Conservation (phyloP, 2,888 invertebrate genomes). For the Parascotia fuliginaria region DNA sequence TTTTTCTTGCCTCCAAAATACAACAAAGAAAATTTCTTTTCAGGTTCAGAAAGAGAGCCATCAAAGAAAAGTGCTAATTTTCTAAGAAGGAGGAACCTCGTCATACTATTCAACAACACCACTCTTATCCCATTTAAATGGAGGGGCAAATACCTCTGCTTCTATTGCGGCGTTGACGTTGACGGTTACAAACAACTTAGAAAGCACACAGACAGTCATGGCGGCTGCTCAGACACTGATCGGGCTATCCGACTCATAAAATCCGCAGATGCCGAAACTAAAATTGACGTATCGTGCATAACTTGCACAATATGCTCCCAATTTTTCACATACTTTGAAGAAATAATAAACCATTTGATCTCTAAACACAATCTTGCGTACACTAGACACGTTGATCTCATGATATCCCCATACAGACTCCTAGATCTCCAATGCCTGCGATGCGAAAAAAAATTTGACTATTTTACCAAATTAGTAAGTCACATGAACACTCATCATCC, state of each 20-base stretch:
- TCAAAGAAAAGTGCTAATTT: conserved; percentile 49
- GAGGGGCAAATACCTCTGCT: conserved; percentile 72
- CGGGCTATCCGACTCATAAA: conserved; percentile 62
- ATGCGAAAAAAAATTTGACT: conserved; percentile 58
- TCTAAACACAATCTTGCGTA: conserved; percentile 61
- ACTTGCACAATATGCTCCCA: conserved; percentile 61
- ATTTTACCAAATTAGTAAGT: conserved; percentile 58
- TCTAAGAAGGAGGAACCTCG: conserved; percentile 58
- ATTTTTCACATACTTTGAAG: conserved; percentile 28
- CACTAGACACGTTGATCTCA: conserved; percentile 50
- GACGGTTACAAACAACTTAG: conserved; percentile 50
- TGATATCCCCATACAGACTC: conserved; percentile 59
- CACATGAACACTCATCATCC: conserved; percentile 66
- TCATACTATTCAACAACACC: conserved; percentile 74
- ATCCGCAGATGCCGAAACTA: conserved; percentile 64
- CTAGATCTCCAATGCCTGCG: conserved; percentile 63
- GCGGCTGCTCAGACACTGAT: conserved; percentile 56
- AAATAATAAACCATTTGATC: conserved; percentile 54
- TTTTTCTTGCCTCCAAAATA: conserved; percentile 58
- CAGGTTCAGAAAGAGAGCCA: conserved; percentile 66
- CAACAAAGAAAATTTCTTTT: conserved; percentile 67
- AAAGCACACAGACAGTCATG: conserved; percentile 65
- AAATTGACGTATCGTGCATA: conserved; percentile 70
- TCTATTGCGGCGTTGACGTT: conserved; percentile 68
- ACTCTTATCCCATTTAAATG: conserved; percentile 75